Conservation (phyloP, 2,113 vertebrate genomes). For the Zapus hudsonius region DNA sequence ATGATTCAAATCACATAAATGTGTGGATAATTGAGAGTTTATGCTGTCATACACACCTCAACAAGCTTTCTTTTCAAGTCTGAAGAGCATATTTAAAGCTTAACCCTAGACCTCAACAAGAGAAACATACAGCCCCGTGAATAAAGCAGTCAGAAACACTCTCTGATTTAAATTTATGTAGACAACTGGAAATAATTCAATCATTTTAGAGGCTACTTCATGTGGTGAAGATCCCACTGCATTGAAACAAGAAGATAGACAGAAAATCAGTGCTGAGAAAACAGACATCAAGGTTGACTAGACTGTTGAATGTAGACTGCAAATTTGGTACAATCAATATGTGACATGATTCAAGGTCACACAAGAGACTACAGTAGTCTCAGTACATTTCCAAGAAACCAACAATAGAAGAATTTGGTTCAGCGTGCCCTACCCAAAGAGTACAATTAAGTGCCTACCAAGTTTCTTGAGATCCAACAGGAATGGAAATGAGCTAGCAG, state of each 20-base stretch:
- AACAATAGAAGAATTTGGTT: conserved; percentile 26
- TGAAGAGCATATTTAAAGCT: conserved; percentile 83
- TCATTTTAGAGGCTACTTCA: conserved; percentile 78
- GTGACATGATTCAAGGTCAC: background rate
- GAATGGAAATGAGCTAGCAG: conserved; percentile 35
- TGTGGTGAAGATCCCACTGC: conserved; percentile 56
- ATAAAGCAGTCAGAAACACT: conserved; percentile 83
- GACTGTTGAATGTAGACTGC: background rate
- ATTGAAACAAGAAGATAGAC: conserved; percentile 44
- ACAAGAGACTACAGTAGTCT: background rate
- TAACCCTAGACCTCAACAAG: conserved; percentile 82
- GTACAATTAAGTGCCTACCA: background rate
- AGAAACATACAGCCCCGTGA: conserved; percentile 71
- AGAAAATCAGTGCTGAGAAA: conserved; percentile 42
- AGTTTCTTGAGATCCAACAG: background rate
- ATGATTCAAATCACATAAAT: conserved; percentile 84
- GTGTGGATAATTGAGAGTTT: conserved; percentile 87
- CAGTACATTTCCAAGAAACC: conserved; percentile 4
- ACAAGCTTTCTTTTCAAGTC: conserved; percentile 84
- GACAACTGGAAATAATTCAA: conserved; percentile 75
- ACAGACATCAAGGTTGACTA: background rate
- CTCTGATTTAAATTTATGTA: conserved; percentile 83
- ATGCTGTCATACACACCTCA: conserved; percentile 83
- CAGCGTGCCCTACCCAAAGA: background rate
- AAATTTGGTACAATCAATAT: background rate